Base-by-base conservation (phyloP, 2,888 invertebrate genomes). In the Leptinotarsa rubiginosa region DNA sequence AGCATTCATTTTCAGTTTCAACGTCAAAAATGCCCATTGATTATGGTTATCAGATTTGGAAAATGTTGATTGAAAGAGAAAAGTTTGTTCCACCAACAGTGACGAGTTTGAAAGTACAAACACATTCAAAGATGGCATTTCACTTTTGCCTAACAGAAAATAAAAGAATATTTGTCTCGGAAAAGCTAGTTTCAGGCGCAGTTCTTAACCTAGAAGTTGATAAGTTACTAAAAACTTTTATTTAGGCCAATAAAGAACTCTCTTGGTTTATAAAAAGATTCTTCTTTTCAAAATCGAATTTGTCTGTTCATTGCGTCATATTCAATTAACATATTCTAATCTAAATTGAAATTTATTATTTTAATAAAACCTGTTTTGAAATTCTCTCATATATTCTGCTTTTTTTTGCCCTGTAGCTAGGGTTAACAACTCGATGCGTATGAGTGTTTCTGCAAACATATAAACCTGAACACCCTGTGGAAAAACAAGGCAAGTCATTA, bases 351-450 rank as follows among this genome's bases (percentile, higher is more conserved):
- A 54, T 52, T 69, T 16, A 15, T 41, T 47, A 56, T 69, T 41
- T 56, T 16, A 72, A 70, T 68, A 67, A 69, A 73, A 75, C 72
- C 64, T 72, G 69, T 78, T 65, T 77, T 75, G 64, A 74, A 77
- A 72, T 69, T 78, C 70, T 83, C 83, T 83, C 75, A 84, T 83
- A 73, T 80, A 79, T 82, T 84, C 83, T 87, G 84, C 85, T 87
- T 85, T 87, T 31, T 31, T 87, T 85, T 87, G 87, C 87, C 87
- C 87, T 87, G 83, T 87, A 87, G 87, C 87, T 87, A 87, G 87
- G 87, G 87, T 87, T 83, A 84, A 85, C 85, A 85, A 82, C 85
- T 85, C 85, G 85, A 84, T 83, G 83, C 82, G 81, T 84, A 83
- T 83, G 83, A 83, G 84, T 82, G 81, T 83, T 70, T 84, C 81